Evolutionary conservation across 1,140 invertebrate genomes (phyloP).

Genomic region (Camponotus floridanus): DNA sequence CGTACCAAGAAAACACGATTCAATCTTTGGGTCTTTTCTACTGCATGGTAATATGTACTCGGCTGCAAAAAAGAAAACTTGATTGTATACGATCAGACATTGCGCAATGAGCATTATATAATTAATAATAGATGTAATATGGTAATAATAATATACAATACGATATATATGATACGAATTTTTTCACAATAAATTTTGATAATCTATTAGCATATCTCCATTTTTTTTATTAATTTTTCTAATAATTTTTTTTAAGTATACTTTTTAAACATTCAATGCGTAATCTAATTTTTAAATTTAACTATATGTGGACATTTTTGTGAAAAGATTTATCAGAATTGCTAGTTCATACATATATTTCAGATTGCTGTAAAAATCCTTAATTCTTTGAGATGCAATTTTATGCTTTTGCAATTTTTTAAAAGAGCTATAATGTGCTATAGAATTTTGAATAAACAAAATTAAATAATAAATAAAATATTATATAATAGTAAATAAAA

Average conservation of each 20-base stretch:
- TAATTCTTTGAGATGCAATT: background rate
- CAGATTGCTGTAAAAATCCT: background rate
- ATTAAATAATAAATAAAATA: background rate
- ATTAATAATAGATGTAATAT: conserved; percentile 31
- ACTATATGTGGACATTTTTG: background rate
- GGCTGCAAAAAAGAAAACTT: conserved; percentile 85
- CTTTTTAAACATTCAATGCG: background rate
- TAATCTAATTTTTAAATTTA: background rate
- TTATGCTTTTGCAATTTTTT: background rate
- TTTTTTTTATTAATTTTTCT: too few relatives aligned
- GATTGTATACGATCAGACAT: conserved; percentile 8
- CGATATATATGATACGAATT: too few relatives aligned
- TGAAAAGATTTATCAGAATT: background rate
- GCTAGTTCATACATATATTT: background rate
- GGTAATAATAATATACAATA: conserved; percentile 7
- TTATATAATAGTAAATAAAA: background rate
- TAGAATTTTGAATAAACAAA: background rate
- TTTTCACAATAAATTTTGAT: too few relatives aligned
- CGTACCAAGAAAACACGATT: conserved; percentile 89
- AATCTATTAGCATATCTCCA: background rate
- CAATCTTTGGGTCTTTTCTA: conserved; percentile 89
- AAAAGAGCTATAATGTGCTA: background rate
- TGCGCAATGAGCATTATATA: conserved; percentile 25
- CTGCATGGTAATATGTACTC: conserved; percentile 91
- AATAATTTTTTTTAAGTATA: background rate